Evolutionary conservation across 92 coral and sea anemone genomes (phyloP).

Genomic region (Phymanthus crucifer): DNA sequence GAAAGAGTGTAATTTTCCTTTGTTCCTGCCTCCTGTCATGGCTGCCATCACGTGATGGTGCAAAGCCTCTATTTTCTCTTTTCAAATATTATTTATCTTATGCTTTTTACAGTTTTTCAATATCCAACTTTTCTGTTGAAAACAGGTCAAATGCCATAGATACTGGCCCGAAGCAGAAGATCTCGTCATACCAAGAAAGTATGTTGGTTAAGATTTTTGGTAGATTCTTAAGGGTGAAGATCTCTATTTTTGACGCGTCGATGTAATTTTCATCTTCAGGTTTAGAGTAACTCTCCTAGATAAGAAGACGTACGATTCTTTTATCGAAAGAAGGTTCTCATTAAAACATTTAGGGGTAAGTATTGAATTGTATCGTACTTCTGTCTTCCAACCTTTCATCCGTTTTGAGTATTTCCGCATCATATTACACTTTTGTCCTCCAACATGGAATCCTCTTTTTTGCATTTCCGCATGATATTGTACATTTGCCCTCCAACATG

Average conservation of each 20-base stretch:
- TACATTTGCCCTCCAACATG: not conserved
- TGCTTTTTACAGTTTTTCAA: not conserved
- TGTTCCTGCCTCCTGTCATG: too few species aligned
- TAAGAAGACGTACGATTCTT: slow-evolving; percentile 54
- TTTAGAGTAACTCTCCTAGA: slow-evolving; percentile 65
- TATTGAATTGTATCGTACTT: not conserved
- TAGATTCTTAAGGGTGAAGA: not conserved
- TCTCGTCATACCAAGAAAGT: slow-evolving; percentile 56
- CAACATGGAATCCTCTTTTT: not conserved
- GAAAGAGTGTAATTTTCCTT: too few species aligned
- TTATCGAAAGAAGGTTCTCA: slow-evolving; percentile 61
- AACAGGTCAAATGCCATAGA: slow-evolving; percentile 80
- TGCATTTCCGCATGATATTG: too few species aligned
- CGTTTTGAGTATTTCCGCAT: not conserved
- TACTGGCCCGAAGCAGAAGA: slow-evolving; percentile 87
- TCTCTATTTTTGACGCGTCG: not conserved
- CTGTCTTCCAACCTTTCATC: not conserved
- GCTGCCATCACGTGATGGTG: too few species aligned
- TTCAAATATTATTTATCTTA: too few species aligned
- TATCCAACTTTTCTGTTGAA: not conserved
- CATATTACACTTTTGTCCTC: not conserved
- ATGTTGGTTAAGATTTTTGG: not conserved
- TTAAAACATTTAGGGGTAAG: slow-evolving; percentile 63
- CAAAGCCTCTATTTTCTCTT: too few species aligned
- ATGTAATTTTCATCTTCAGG: slow-evolving; percentile 32